Conservation (phyloP, 2,888 invertebrate genomes). For the Incurvaria masculella region DNA sequence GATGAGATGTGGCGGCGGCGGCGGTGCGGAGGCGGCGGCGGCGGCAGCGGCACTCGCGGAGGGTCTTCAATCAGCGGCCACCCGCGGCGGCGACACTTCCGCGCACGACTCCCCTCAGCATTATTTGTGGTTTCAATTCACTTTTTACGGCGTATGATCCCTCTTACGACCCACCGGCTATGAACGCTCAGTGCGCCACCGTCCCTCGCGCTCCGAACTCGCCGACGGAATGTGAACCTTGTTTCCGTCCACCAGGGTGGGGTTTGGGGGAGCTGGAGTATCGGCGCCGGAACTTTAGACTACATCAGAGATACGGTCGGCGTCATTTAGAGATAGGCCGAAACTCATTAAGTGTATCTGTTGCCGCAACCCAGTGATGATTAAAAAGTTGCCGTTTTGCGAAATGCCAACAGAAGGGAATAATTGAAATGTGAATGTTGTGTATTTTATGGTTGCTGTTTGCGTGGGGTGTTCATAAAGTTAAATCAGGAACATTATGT, state of each 20-base stretch:
- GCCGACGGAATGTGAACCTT: no score
- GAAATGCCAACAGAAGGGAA: neutral
- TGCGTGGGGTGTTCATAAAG: no score
- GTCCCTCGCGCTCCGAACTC: no score
- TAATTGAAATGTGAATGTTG: neutral
- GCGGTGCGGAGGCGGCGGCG: slow-evolving; percentile 11
- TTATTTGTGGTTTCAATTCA: slow-evolving; percentile 55
- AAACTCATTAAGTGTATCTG: slow-evolving; percentile 16
- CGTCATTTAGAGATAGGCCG: neutral
- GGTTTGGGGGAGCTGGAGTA: no score
- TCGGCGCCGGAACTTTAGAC: slow-evolving; percentile 7
- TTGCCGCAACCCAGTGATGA: slow-evolving; percentile 13
- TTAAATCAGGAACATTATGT: no score
- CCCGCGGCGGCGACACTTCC: slow-evolving; percentile 41
- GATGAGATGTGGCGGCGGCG: slow-evolving; percentile 25
- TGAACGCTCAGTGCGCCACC: neutral
- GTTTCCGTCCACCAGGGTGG: no score
- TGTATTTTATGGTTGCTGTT: no score
- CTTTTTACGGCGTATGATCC: slow-evolving; percentile 34
- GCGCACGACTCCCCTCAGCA: slow-evolving; percentile 28
- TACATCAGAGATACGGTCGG: slow-evolving; percentile 1
- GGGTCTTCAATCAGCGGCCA: slow-evolving; percentile 25
- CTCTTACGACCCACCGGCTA: neutral
- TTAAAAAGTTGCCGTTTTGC: slow-evolving; percentile 20
- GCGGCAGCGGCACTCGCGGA: no score